Conservation (phyloP, 2,797 vertebrate species). For the Tangara arthus region DNA sequence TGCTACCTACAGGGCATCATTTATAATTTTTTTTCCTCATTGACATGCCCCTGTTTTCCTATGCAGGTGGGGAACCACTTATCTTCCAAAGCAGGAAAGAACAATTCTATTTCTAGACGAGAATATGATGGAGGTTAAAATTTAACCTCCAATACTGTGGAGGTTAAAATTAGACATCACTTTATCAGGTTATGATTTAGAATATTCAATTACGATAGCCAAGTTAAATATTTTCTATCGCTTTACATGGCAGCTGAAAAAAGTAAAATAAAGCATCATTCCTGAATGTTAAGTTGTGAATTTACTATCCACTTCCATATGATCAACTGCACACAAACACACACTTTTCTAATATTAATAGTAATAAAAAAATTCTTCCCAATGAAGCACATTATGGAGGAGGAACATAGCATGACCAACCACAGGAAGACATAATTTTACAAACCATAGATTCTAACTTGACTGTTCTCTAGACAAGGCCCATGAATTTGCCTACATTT, state of each 20-base stretch:
- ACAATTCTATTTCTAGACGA: not conserved
- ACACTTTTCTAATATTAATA: not conserved
- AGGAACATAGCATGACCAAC: not conserved
- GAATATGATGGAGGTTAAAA: not conserved
- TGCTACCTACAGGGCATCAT: not conserved
- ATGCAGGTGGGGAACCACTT: not conserved
- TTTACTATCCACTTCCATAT: not conserved
- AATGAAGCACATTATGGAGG: conserved; percentile 6
- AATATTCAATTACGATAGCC: not conserved
- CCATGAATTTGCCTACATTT: not conserved
- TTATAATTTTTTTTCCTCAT: not conserved
- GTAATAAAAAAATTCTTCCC: not conserved
- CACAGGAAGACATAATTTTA: conserved; percentile 21
- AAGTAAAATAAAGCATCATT: not conserved
- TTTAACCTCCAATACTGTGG: not conserved
- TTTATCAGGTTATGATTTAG: not conserved
- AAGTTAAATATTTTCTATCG: not conserved
- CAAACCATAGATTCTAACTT: not conserved
- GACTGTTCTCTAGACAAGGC: not conserved
- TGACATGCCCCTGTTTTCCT: not conserved
- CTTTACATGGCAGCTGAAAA: not conserved
- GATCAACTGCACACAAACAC: not conserved
- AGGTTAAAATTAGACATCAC: not conserved
- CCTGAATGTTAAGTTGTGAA: not conserved
- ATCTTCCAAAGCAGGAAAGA: not conserved